Evolutionary conservation across 2,797 vertebrate species (phyloP), one percentile per base, ranked within the genome.

Genomic region (Danio aesculapii): DNA sequence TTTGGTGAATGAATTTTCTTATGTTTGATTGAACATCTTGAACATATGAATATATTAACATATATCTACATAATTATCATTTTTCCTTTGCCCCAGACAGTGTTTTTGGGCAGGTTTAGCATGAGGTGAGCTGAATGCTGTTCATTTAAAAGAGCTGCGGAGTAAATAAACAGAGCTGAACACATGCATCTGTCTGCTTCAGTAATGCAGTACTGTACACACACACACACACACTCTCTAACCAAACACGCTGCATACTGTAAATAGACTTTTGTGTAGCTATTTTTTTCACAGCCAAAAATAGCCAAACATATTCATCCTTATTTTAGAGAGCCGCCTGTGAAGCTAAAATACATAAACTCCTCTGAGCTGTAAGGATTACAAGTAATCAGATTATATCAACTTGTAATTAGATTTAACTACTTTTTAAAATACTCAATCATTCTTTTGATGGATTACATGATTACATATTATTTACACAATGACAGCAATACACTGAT

Each of bases 161-260:
- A 81, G 86, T 86, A 88, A 84, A 87, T 86, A 88, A 88, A 89
- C 86, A 89, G 70, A 85, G 85, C 87, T 88, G 52, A 85, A 89
- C 79, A 82, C 83, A 81, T 57, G 77, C 83, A 86, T 85, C 83
- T 13, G 74, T 83, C 74, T 55, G 63, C 73, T 64, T 82, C 69
- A 85, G 79, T 81, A 79, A 72, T 75, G 50, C 69, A 85, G 79
- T 81, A 79, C 72, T 75, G 50, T 30, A 6, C 81, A 30, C 30
- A 30, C 30, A 30, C 30, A 30, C 30, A 30, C 30, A 30, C 30
- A 30, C 30, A 30, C 30, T 1, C 62, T 79, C 41, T 50, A 87
- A 74, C 68, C 68, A 62, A 72, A 76, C 70, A 58, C 75, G 63
- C 70, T 86, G 84, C 81, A 55, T 84, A 76, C 41, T 87, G 84